Conservation (phyloP, 2,888 invertebrate genomes). For the Aleiodes testaceus region DNA sequence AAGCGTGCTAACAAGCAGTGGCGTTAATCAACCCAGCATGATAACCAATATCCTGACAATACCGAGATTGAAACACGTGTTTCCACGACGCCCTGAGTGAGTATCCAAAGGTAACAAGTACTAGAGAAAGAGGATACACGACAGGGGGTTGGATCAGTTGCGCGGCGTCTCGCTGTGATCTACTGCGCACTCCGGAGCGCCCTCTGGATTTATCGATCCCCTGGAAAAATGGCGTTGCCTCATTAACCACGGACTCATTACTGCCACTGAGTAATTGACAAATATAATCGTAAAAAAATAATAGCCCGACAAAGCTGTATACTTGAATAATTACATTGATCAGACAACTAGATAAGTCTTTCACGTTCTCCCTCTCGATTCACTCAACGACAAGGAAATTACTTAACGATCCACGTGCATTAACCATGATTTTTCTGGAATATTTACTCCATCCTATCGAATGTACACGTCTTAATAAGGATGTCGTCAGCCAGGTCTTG, state of each 20-base stretch:
- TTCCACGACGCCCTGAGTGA: slow-evolving; percentile 18
- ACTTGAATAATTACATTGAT: slow-evolving; percentile 26
- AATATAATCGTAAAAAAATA: background rate
- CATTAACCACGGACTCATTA: background rate
- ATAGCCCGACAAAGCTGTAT: background rate
- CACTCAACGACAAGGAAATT: slow-evolving; percentile 30
- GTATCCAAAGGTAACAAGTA: slow-evolving; percentile 17
- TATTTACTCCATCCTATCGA: slow-evolving; percentile 49
- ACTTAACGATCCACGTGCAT: slow-evolving; percentile 28
- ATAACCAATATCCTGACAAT: slow-evolving; percentile 32
- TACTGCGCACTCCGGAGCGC: background rate
- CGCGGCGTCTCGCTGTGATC: slow-evolving; percentile 22
- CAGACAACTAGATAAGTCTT: slow-evolving; percentile 23
- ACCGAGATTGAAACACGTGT: slow-evolving; percentile 23
- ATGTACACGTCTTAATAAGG: slow-evolving; percentile 61
- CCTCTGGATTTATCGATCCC: background rate
- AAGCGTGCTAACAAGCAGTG: slow-evolving; percentile 28
- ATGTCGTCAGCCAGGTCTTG: slow-evolving; percentile 56
- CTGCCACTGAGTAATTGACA: background rate
- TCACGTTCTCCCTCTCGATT: slow-evolving; percentile 18
- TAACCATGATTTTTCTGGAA: slow-evolving; percentile 54
- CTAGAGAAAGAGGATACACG: slow-evolving; percentile 1
- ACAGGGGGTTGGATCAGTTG: slow-evolving; percentile 9
- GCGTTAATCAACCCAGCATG: slow-evolving; percentile 27
- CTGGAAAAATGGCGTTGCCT: too few relatives aligned